Evolutionary conservation across 2,888 invertebrate genomes (phyloP), one percentile per base, ranked within the genome.

Genomic region (Oxytorus armatus): DNA sequence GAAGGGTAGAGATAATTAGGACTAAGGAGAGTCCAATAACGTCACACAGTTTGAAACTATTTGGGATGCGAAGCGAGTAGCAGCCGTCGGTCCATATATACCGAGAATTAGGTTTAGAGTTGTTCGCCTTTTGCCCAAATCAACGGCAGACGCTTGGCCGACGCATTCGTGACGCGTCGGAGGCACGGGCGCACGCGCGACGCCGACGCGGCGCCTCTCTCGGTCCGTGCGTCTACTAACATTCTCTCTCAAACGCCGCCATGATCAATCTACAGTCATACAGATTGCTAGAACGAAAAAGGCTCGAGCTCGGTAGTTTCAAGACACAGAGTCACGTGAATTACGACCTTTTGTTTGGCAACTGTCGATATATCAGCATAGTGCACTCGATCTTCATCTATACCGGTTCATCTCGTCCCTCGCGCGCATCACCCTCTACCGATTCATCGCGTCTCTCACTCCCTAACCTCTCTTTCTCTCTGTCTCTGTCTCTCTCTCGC

Each of bases 121-220:
- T 63, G 57, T 44, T 68, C 61, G 68, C 51, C 59, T 63, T 73
- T 80, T 65, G 39, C 78, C 21, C 57, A 51, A 73, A 61, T 68
- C 23, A 70, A 65, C 55, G 70, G 53, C 16, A 42, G 7, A 11
- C 14, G 18, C 23, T n/a, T n/a, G n/a, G n/a, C n/a, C n/a, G n/a
- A n/a, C n/a, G 51, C 59, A 59, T 61, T 53, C 42, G 61, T 11
- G 14, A 21, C 68, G 51, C 36, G 68, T 53, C 33, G 25, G 39
- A 5, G 2, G 5, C 5, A 3, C 11, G 16, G 33, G 44, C 8
- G 11, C 25, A 25, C n/a, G 18, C 29, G 42, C 29, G n/a, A n/a
- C n/a, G n/a, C n/a, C n/a, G 11, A 10, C 59, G 59, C 21, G 57
- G 57, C 49, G 39, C 42, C 51, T 61, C 44, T 33, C 36, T 36